These are phyloP conservation scores for Cardinalis cardinalis DNA, from an alignment of 2,113 vertebrate genomes.

Conservation along the genomic window DNA sequence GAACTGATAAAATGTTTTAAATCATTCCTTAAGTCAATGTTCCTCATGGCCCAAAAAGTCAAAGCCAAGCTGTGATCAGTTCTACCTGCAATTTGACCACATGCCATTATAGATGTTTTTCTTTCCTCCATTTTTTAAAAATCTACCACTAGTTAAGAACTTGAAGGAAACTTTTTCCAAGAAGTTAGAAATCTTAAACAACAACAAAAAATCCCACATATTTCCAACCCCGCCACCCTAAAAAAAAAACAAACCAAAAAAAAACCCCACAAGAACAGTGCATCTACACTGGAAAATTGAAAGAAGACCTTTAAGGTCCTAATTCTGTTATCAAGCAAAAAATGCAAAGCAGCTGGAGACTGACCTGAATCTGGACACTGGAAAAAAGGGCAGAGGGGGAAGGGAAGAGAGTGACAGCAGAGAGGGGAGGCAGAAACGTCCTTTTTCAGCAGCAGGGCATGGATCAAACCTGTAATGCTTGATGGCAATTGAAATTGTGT, in stretches of 20 bases:
- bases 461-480: neutral
- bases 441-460: neutral
- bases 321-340: neutral
- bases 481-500: neutral
- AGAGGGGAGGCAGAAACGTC: neutral
- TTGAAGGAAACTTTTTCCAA: neutral
- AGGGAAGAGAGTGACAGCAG: neutral
- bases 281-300: neutral
- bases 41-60: neutral
- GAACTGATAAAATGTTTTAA: neutral
- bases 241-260: neutral
- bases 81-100: neutral
- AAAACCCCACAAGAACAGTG: neutral
- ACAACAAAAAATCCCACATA: accelerated
- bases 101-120: neutral
- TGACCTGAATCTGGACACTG: neutral
- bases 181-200: neutral
- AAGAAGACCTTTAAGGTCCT: neutral
- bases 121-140: neutral
- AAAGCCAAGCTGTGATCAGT: neutral
- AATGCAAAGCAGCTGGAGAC: neutral
- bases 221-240: accelerated
- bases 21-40: neutral
- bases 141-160: neutral
- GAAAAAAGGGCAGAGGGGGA: neutral